Conservation (phyloP, 2,113 vertebrate genomes). For the Neofelis nebulosa region DNA sequence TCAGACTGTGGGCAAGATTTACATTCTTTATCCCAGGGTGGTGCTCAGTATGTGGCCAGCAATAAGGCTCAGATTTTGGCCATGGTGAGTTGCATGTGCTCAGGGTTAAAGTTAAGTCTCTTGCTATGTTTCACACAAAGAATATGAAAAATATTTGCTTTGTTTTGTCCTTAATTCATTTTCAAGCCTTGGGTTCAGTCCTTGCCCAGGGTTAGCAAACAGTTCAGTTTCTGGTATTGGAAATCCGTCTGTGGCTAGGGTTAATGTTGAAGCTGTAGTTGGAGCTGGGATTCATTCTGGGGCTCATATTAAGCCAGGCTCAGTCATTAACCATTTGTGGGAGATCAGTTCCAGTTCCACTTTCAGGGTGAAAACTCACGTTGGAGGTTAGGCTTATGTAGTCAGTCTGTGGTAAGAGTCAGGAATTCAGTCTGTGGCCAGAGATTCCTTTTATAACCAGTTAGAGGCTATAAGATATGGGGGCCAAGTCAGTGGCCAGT, state of each 20-base stretch:
- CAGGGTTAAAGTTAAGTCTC: neutral
- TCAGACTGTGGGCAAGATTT: neutral
- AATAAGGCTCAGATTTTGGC: neutral
- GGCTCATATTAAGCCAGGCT: neutral
- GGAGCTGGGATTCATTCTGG: neutral
- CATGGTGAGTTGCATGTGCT: neutral
- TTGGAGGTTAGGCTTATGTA: neutral
- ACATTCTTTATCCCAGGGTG: neutral
- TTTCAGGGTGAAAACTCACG: conserved; percentile 33
- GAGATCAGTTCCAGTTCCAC: conserved; percentile 36
- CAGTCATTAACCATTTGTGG: conserved; percentile 2
- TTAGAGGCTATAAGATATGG: neutral
- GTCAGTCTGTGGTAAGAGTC: conserved; percentile 28
- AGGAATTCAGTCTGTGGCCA: neutral
- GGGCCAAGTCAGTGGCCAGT: neutral
- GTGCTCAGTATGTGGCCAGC: neutral
- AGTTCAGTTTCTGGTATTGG: neutral
- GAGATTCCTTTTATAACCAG: neutral
- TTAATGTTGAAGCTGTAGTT: conserved; percentile 7
- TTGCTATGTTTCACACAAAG: conserved; percentile 39
- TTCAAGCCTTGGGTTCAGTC: neutral
- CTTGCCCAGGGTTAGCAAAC: neutral
- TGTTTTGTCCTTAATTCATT: conserved; percentile 9
- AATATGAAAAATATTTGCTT: neutral
- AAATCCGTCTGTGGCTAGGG: neutral